Evolutionary conservation across 1,140 invertebrate genomes (phyloP).

Genomic region (Nasonia giraulti): DNA sequence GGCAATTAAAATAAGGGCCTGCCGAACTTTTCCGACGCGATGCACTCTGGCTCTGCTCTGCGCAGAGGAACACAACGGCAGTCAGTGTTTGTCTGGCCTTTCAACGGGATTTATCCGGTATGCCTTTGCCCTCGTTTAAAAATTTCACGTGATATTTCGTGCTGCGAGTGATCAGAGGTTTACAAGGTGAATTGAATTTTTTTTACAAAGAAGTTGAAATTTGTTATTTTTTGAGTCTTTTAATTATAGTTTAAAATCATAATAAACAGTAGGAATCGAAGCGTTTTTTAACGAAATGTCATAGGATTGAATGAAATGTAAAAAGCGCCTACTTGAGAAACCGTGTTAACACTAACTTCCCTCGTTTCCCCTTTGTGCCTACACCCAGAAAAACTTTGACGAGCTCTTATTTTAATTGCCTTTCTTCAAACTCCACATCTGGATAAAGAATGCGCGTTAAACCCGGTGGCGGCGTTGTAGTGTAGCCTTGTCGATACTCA

Average conservation of each 20-base stretch:
- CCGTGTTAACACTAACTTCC: too few relatives aligned
- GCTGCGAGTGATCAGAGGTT: background rate
- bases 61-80: background rate
- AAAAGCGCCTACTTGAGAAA: too few relatives aligned
- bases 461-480: background rate
- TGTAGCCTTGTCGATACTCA: background rate
- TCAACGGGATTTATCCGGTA: background rate
- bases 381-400: background rate
- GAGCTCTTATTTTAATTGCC: background rate
- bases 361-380: too few relatives aligned
- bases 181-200: background rate
- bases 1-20: conserved; percentile 1
- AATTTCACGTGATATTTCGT: background rate
- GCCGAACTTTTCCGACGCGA: background rate
- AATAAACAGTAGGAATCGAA: too few relatives aligned
- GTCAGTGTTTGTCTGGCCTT: background rate
- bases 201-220: too few relatives aligned
- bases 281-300: too few relatives aligned
- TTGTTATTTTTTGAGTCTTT: too few relatives aligned
- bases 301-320: too few relatives aligned
- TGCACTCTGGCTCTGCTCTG: background rate
- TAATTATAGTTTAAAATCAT: too few relatives aligned
- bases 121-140: background rate
- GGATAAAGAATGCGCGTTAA: background rate
- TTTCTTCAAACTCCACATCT: background rate